phyloP scores from a whole-genome alignment of 2,113 vertebrate species.

The Phylloscopus trochiloides region DNA sequence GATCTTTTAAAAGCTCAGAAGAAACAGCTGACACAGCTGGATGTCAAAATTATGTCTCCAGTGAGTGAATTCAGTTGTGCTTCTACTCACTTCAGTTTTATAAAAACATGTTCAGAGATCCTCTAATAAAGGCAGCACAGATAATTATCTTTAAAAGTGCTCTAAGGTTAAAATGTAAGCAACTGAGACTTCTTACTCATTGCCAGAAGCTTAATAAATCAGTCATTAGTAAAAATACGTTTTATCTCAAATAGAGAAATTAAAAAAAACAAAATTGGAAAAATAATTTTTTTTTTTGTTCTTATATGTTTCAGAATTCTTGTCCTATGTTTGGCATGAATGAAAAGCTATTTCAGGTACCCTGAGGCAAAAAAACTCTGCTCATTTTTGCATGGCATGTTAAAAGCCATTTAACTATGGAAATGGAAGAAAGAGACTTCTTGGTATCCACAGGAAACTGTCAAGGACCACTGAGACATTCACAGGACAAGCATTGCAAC shows the following conservation, averaged over 20 bases:
- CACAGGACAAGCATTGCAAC: neutral
- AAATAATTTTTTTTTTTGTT: neutral
- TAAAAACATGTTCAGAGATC: neutral
- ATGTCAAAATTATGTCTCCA: neutral
- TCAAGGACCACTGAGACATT: neutral
- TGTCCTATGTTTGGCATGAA: neutral
- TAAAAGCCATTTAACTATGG: neutral
- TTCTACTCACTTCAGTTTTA: neutral
- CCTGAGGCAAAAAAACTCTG: neutral
- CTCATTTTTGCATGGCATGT: neutral
- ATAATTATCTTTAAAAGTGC: neutral
- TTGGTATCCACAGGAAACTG: neutral
- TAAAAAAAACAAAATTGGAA: neutral
- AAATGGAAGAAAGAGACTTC: neutral
- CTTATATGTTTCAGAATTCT: neutral
- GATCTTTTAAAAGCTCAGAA: neutral
- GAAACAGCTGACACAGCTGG: neutral
- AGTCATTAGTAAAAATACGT: neutral
- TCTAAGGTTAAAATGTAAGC: neutral
- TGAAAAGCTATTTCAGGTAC: neutral
- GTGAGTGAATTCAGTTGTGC: neutral
- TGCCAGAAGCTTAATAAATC: neutral
- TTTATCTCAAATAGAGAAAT: neutral
- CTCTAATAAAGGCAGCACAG: neutral
- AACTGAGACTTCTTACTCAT: neutral